Conservation (phyloP, 1,140 invertebrate species). For the Drosophila quadrilineata region DNA sequence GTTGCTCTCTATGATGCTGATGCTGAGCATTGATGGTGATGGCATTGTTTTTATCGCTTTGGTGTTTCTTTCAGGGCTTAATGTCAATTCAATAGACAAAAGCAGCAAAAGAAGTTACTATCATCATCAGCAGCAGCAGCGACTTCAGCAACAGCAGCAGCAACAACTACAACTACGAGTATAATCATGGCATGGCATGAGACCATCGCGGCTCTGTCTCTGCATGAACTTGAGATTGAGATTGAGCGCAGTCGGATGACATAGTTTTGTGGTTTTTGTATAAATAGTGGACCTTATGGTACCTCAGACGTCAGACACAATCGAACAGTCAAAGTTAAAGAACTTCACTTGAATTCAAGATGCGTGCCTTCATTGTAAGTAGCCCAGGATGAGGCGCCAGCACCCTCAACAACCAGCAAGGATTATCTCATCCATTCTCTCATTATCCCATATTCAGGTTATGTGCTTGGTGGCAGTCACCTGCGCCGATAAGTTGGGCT, state of each 20-base stretch:
- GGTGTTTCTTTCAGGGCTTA: constrained; percentile 47
- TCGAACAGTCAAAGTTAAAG: constrained; percentile 66
- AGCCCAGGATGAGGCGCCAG: constrained; percentile 12
- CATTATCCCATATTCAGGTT: constrained; percentile 44
- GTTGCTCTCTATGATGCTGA: constrained; percentile 9
- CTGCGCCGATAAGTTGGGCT: constrained; percentile 71
- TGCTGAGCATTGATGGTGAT: constrained; percentile 19
- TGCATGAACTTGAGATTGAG: constrained; percentile 75
- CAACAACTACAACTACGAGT: constrained; percentile 14
- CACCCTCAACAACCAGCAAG: constrained; percentile 18
- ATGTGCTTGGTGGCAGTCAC: constrained; percentile 71
- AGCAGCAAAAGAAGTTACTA: constrained; percentile 62
- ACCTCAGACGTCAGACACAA: constrained; percentile 64
- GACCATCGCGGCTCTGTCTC: constrained; percentile 45
- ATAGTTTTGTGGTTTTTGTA: constrained; percentile 64
- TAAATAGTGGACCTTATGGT: constrained; percentile 65
- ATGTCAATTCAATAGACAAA: constrained; percentile 62
- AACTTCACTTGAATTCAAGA: constrained; percentile 66
- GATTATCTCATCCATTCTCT: constrained; percentile 35
- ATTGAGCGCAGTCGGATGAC: constrained; percentile 71
- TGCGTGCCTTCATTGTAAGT: constrained; percentile 79
- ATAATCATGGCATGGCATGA: constrained; percentile 9
- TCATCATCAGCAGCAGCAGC: constrained; percentile 12
- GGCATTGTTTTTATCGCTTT: constrained; percentile 57
- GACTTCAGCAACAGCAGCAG: constrained; percentile 11